Evolutionary conservation across 2,888 invertebrate species (phyloP).

Genomic region (Nephrotoma flavescens): DNA sequence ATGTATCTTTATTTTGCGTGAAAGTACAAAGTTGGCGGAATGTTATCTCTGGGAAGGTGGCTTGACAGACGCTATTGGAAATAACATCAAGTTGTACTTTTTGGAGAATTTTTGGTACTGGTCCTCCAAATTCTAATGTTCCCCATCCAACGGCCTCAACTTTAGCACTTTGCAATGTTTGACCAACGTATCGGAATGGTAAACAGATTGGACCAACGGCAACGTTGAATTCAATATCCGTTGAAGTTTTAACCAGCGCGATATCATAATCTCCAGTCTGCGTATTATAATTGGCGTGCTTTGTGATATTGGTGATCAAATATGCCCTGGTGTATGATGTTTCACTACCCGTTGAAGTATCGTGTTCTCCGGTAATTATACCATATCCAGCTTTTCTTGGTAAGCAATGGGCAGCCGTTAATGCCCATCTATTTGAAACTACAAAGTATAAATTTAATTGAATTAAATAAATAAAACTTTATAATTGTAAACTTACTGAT

Average conservation of each 20-base stretch:
- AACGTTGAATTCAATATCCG: conserved; percentile 8
- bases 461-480: neutral
- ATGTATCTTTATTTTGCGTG: conserved; percentile 32
- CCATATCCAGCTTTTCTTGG: neutral
- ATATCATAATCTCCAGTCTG: conserved; percentile 9
- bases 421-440: conserved; percentile 6
- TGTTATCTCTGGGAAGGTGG: conserved; percentile 15
- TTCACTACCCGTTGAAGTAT: conserved; percentile 7
- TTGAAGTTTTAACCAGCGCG: conserved; percentile 7
- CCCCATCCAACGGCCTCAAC: conserved; percentile 37
- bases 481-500: neutral
- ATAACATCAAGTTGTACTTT: conserved; percentile 33
- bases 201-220: conserved; percentile 12
- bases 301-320: conserved; percentile 3
- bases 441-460: neutral
- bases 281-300: conserved; percentile 6
- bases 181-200: conserved; percentile 7
- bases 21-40: conserved; percentile 29
- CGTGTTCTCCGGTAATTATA: conserved; percentile 9
- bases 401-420: conserved; percentile 12
- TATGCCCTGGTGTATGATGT: conserved; percentile 9
- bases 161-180: conserved; percentile 15
- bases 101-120: conserved; percentile 33
- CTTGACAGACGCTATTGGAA: conserved; percentile 25
- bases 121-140: conserved; percentile 32